phyloP scores from a whole-genome alignment of 2,113 vertebrate genomes.

The Psilopogon haemacephalus region DNA sequence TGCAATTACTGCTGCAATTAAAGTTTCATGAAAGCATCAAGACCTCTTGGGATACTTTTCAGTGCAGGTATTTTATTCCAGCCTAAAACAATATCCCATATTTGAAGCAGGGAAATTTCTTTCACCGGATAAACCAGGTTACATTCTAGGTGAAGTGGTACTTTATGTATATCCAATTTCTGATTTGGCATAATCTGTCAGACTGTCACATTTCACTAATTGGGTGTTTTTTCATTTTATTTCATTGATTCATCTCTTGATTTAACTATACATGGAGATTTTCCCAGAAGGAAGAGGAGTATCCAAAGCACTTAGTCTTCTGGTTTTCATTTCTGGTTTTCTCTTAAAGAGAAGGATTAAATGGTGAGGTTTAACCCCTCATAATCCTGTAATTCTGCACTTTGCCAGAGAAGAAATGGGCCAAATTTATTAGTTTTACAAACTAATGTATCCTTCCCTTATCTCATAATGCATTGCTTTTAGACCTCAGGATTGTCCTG shows the following conservation, averaged over 20 bases:
- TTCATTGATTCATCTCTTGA: constrained; percentile 44
- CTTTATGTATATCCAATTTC: not conserved
- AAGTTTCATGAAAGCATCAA: constrained; percentile 49
- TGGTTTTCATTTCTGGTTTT: not conserved
- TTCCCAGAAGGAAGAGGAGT: not conserved
- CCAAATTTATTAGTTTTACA: not conserved
- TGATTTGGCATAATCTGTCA: not conserved
- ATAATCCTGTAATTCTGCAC: not conserved
- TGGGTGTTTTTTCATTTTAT: constrained; percentile 28
- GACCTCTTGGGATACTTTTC: not conserved
- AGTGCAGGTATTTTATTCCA: constrained; percentile 9
- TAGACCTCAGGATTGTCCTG: not conserved
- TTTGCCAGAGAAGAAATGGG: not conserved
- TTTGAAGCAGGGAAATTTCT: not conserved
- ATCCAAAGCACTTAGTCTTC: not conserved
- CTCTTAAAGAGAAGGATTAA: not conserved
- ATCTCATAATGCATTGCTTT: not conserved
- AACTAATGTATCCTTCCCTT: not conserved
- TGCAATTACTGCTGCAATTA: constrained; percentile 54
- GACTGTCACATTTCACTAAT: constrained; percentile 31
- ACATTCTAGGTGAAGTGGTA: not conserved
- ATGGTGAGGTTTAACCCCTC: not conserved
- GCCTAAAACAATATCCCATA: not conserved
- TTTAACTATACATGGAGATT: constrained; percentile 55
- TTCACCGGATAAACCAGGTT: not conserved